These are phyloP conservation scores for Drosophila ohnishii DNA, from an alignment of 1,140 invertebrate genomes.

Conservation along the genomic window DNA sequence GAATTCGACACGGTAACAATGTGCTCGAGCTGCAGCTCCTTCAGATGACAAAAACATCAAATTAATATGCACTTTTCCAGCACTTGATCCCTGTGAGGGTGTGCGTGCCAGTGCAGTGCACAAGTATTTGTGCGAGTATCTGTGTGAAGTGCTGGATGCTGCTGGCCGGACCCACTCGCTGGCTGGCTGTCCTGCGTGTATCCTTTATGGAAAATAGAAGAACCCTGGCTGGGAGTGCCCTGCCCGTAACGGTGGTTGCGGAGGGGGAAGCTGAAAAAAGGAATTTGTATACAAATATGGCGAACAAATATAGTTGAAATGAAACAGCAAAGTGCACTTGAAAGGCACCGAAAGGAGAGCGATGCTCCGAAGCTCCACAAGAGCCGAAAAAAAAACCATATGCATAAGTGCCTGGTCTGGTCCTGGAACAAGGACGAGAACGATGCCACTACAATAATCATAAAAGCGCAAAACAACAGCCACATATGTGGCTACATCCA, in stretches of 20 bases:
- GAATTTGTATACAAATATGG: constrained; percentile 75
- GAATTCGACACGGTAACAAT: constrained; percentile 25
- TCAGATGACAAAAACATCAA: constrained; percentile 64
- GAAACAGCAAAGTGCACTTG: constrained; percentile 79
- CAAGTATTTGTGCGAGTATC: constrained; percentile 11
- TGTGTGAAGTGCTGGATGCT: constrained; percentile 25
- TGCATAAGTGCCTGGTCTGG: constrained; percentile 66
- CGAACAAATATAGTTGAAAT: constrained; percentile 78
- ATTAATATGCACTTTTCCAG: constrained; percentile 64
- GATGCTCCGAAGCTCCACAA: constrained; percentile 46
- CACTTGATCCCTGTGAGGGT: constrained; percentile 23
- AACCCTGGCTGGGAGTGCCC: neutral
- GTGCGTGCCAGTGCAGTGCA: constrained; percentile 12
- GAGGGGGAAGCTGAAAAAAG: neutral
- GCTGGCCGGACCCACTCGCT: constrained; percentile 13
- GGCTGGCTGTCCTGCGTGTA: constrained; percentile 19
- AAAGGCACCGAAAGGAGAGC: constrained; percentile 49
- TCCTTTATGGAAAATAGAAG: constrained; percentile 39
- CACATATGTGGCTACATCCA: constrained; percentile 9
- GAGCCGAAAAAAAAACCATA: constrained; percentile 66
- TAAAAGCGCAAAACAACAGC: constrained; percentile 77
- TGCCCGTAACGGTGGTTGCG: neutral
- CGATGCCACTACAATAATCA: constrained; percentile 76
- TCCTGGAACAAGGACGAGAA: constrained; percentile 38
- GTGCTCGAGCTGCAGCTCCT: constrained; percentile 31